Conservation (phyloP, 2,888 invertebrate species). For the Nephrotoma appendiculata region DNA sequence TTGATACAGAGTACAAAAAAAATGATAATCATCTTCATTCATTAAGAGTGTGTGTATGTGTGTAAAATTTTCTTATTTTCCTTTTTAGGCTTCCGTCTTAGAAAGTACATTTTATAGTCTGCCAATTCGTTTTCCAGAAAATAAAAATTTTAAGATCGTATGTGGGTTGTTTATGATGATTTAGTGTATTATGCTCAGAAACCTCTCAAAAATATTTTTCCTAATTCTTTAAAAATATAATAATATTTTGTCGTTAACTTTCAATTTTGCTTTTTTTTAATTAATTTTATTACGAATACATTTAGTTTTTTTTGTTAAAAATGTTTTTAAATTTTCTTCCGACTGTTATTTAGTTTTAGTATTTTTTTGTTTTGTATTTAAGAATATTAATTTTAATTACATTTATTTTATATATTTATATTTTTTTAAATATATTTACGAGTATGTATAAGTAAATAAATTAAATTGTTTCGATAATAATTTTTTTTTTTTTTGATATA, state of each 20-base stretch:
- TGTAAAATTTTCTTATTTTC: not conserved
- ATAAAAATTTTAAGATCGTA: not conserved
- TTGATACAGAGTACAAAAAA: not conserved
- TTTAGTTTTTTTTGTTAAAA: not conserved
- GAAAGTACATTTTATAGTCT: not conserved
- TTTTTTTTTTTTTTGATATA: not conserved
- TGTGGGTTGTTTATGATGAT: not conserved
- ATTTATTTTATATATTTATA: not conserved
- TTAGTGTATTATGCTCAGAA: not conserved
- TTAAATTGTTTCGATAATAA: not conserved
- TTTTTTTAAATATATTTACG: not conserved
- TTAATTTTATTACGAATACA: not conserved
- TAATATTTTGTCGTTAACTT: not conserved
- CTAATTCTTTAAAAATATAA: not conserved
- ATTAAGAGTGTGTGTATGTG: not conserved
- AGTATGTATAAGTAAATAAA: not conserved
- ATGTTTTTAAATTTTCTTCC: not conserved
- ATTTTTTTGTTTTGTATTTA: not conserved
- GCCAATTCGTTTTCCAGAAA: not conserved
- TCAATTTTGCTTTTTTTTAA: not conserved
- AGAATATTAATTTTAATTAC: not conserved
- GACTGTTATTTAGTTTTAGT: not conserved
- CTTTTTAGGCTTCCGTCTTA: not conserved
- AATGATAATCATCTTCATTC: not conserved
- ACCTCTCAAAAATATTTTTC: not conserved